phyloP scores from a whole-genome alignment of 1,140 invertebrate species.

The Macrobrachium nipponense region DNA sequence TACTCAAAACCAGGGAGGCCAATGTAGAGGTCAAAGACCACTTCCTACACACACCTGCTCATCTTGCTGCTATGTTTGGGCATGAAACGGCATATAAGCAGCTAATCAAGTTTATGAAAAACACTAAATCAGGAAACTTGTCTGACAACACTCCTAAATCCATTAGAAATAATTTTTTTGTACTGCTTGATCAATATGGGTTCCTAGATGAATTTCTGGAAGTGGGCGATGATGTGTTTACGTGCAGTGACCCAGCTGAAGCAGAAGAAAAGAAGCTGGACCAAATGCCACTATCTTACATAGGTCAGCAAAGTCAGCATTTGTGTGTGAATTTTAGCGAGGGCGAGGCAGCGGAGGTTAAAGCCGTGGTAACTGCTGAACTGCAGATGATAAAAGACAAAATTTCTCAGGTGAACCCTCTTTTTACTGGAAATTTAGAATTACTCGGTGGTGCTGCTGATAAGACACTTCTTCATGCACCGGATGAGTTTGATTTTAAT shows the following conservation, averaged over 20 bases:
- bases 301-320: not conserved
- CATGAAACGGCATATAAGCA: conserved; percentile 28
- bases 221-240: not conserved
- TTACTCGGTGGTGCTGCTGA: conserved; percentile 29
- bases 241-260: conserved; percentile 12
- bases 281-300: not conserved
- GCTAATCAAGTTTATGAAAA: not conserved
- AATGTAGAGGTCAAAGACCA: not conserved
- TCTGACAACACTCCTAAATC: not conserved
- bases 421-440: conserved; percentile 15
- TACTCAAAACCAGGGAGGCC: conserved; percentile 13
- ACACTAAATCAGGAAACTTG: not conserved
- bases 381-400: conserved; percentile 24
- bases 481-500: conserved; percentile 45
- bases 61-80: conserved; percentile 44
- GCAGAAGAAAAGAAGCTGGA: conserved; percentile 7
- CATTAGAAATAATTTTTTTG: conserved; percentile 9
- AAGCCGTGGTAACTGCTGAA: conserved; percentile 5
- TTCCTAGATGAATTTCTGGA: conserved; percentile 5
- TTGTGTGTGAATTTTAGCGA: conserved; percentile 24
- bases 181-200: not conserved
- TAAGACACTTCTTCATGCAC: conserved; percentile 25
- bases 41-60: conserved; percentile 28
- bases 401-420: not conserved
- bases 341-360: conserved; percentile 33